Percentiles rank a stretch among this genome's conserved stretches.
Conservation (phyloP, 2,797 vertebrate genomes). For the Anomalospiza imberbis region DNA sequence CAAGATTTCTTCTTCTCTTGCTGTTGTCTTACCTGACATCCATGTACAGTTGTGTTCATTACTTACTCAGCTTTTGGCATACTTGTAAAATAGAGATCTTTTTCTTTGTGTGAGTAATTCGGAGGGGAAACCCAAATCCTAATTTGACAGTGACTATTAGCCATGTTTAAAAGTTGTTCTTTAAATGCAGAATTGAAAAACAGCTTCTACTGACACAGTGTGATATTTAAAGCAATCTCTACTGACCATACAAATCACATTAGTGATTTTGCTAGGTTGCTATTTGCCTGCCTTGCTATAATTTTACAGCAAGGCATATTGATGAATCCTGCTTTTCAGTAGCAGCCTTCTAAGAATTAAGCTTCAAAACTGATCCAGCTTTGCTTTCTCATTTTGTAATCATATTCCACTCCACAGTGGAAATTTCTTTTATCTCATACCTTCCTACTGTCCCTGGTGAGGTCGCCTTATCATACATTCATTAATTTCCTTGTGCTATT, state of each 20-base stretch:
- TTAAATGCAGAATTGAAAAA: not conserved
- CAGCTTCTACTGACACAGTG: not conserved
- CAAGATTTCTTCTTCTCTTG: not conserved
- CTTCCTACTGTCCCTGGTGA: not conserved
- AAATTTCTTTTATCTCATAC: not conserved
- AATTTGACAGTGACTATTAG: not conserved
- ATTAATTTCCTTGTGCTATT: not conserved
- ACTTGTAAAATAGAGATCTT: not conserved
- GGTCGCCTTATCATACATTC: not conserved
- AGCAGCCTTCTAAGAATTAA: constrained; percentile 36
- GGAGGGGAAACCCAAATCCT: not conserved
- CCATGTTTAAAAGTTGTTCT: not conserved
- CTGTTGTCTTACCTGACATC: not conserved
- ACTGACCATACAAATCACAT: constrained; percentile 19
- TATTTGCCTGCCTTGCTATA: not conserved
- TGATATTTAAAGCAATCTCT: constrained; percentile 27
- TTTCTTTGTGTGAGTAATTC: not conserved
- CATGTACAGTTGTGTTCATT: not conserved
- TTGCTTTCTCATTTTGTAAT: constrained; percentile 17
- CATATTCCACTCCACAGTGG: not conserved
- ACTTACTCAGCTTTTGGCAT: not conserved
- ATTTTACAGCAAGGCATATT: not conserved
- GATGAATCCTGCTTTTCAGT: constrained; percentile 33
- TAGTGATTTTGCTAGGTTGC: constrained; percentile 16
- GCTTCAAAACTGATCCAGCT: not conserved